Conservation (phyloP, 1,140 invertebrate genomes). For the Diabrotica undecimpunctata region DNA sequence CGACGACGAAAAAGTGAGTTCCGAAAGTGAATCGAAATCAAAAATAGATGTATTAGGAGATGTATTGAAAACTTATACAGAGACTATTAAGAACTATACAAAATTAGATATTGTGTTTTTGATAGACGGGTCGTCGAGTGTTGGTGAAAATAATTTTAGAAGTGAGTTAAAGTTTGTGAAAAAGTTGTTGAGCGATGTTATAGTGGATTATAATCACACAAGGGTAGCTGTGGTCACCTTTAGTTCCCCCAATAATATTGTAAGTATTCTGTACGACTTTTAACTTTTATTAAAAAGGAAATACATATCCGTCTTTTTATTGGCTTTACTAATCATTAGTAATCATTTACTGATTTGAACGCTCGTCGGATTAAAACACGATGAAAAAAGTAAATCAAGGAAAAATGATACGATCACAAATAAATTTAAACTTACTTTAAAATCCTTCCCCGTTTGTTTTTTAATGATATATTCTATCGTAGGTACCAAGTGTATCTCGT, state of each 20-base stretch:
- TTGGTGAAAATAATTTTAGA: constrained; percentile 63
- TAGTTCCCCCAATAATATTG: constrained; percentile 56
- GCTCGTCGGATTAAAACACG: too few species aligned
- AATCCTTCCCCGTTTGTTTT: too few species aligned
- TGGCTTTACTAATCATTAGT: too few species aligned
- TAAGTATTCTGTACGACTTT: constrained; percentile 44
- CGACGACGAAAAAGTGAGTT: constrained; percentile 24
- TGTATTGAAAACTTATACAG: constrained; percentile 54
- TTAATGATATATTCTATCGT: too few species aligned
- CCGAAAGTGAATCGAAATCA: constrained; percentile 55
- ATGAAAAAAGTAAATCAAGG: too few species aligned
- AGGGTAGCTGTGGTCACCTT: constrained; percentile 66
- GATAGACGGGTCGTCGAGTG: constrained; percentile 65
- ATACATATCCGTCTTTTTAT: too few species aligned
- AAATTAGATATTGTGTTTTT: constrained; percentile 65
- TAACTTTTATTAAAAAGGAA: not conserved
- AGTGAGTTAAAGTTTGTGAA: constrained; percentile 69
- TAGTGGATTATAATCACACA: constrained; percentile 60
- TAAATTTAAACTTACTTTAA: too few species aligned
- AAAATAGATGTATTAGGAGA: constrained; percentile 57
- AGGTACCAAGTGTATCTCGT: too few species aligned
- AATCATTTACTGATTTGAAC: too few species aligned
- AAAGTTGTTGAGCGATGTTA: constrained; percentile 68
- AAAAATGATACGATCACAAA: too few species aligned
- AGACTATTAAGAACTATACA: constrained; percentile 43